Base-by-base conservation (phyloP, 2,113 vertebrate species). In the Balaeniceps rex region DNA sequence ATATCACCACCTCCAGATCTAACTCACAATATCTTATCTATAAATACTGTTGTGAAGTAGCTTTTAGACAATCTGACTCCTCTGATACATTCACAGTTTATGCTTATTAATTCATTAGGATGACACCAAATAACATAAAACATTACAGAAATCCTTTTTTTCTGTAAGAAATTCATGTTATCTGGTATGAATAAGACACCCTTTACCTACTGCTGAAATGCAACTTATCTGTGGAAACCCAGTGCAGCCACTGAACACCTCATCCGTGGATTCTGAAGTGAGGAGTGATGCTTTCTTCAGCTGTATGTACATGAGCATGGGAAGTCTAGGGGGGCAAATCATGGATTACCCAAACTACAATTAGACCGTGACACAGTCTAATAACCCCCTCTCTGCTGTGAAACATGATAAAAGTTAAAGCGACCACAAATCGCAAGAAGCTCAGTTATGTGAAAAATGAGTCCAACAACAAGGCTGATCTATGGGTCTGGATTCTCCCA, bases 241-340 rank as follows among this genome's bases (percentile, higher is more conserved):
- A 34, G 26, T 19, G 31, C n/a, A 93, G 34, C 38, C 33, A 29
- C 19, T 68, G 60, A 89, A 84, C 4, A 5, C 34, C 34, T 87
- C 18, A 14, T 12, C 19, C 6, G 0, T 38, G 21, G 19, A 42
- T 64, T 87, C 52, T 55, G 55, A 75, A 81, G 24, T 51, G 12
- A 74, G 9, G 31, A 88, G 18, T 29, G 46, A 78, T 47, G 11
- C 13, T 12, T 44, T 46, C 38, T 60, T 82, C 23, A 22, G 17
- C 1, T 70, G 31, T 26, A n/a, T 5, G 2, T 14, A 71, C 40
- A 4, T 0, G 1, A 65, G 14, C 23, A 6, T 28, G 25, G 33
- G 28, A 55, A 6, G 33, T 66, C 55, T 18, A 6, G 4, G 7
- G 8, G 2, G 11, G 21, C 4, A 75, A 28, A 28, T 46, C 19